Conservation (phyloP, 2,888 invertebrate species). For the Spicauda simplicius region DNA sequence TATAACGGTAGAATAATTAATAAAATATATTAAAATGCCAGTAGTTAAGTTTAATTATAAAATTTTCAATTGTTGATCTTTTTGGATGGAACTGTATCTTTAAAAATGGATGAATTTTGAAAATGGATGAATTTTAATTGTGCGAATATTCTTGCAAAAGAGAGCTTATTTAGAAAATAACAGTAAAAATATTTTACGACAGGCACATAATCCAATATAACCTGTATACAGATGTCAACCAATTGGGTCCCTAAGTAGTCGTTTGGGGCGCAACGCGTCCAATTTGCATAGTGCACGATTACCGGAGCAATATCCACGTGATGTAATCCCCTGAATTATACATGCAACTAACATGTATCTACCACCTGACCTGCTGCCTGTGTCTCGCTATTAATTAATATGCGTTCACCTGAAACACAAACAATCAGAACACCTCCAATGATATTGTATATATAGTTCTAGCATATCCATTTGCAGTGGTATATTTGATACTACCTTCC, state of each 20-base stretch:
- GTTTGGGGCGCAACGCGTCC: constrained; percentile 11
- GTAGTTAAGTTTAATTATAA: no score
- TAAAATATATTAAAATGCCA: no score
- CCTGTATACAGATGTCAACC: not conserved
- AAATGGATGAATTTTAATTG: no score
- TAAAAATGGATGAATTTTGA: no score
- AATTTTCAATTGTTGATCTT: no score
- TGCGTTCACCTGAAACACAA: not conserved
- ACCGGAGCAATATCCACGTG: constrained; percentile 17
- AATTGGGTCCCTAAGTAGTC: constrained; percentile 5
- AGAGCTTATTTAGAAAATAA: no score
- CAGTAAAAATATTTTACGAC: no score
- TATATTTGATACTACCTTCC: no score
- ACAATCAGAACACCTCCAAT: not conserved
- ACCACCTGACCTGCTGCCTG: constrained; percentile 10
- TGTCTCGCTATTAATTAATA: constrained; percentile 17
- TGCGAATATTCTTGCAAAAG: no score
- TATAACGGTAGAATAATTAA: no score
- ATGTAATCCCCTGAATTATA: constrained; percentile 28
- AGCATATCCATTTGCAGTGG: no score
- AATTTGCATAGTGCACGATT: constrained; percentile 24
- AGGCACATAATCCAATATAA: not conserved
- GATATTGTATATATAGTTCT: not conserved
- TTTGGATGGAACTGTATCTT: no score
- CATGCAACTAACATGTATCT: constrained; percentile 24